These are phyloP conservation scores for Pharmacophagus antenor DNA, from an alignment of 2,888 invertebrate species.

Conservation along the genomic window DNA sequence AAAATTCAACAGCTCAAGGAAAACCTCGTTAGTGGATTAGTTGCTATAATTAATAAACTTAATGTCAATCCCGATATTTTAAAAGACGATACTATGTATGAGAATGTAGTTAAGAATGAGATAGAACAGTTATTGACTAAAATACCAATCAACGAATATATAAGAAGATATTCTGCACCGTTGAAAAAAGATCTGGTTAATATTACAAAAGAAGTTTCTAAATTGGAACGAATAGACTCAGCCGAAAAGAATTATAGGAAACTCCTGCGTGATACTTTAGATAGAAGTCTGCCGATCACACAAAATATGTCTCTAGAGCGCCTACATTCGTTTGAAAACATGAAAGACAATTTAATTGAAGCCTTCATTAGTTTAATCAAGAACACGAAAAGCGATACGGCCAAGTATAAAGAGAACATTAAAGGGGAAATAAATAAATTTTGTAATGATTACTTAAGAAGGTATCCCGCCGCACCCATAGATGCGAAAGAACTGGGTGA, in stretches of 20 bases:
- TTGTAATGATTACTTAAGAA: conserved; percentile 49
- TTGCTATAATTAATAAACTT: conserved; percentile 46
- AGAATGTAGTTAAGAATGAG: conserved; percentile 59
- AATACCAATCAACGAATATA: conserved; percentile 40
- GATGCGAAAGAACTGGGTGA: conserved; percentile 43
- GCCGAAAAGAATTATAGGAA: conserved; percentile 49
- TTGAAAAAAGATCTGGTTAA: conserved; percentile 26
- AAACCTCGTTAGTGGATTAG: conserved; percentile 11
- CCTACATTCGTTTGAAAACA: conserved; percentile 45
- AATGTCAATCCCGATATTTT: conserved; percentile 53
- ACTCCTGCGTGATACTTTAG: conserved; percentile 47
- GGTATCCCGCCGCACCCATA: conserved; percentile 42
- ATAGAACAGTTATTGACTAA: conserved; percentile 52
- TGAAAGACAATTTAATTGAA: conserved; percentile 57
- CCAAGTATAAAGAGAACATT: conserved; percentile 47
- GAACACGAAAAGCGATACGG: conserved; percentile 38
- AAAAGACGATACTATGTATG: conserved; percentile 43
- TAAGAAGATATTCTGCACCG: conserved; percentile 1
- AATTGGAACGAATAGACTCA: conserved; percentile 39
- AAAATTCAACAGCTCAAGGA: conserved; percentile 11
- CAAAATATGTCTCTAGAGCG: conserved; percentile 41
- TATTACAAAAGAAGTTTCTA: conserved; percentile 26
- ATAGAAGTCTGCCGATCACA: conserved; percentile 45
- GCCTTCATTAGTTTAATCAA: conserved; percentile 56
- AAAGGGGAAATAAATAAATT: conserved; percentile 47